Evolutionary conservation across 2,888 invertebrate species (phyloP).

Genomic region (Melanchra persicariae): DNA sequence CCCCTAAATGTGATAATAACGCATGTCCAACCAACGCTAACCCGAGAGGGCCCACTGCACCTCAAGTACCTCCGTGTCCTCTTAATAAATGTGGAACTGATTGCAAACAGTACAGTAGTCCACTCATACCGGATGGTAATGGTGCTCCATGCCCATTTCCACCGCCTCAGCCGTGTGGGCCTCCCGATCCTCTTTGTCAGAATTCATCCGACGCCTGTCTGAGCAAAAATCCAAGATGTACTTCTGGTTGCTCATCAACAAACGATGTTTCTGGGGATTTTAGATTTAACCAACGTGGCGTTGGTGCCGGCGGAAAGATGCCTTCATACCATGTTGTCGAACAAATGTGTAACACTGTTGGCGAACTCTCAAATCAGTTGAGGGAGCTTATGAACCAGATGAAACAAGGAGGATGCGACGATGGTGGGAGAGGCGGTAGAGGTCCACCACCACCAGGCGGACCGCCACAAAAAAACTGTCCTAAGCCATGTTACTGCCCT

Average conservation of each 20-base stretch:
- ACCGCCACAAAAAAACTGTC: conserved; percentile 44
- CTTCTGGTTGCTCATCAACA: conserved; percentile 62
- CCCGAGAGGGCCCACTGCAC: accelerated
- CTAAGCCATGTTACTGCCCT: conserved; percentile 79
- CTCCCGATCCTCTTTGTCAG: not conserved
- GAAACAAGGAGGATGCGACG: conserved; percentile 54
- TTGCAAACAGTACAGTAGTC: conserved; percentile 69
- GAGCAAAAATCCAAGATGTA: conserved; percentile 3
- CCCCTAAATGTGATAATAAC: conserved; percentile 72
- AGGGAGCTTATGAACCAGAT: conserved; percentile 71
- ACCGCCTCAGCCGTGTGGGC: conserved; percentile 21
- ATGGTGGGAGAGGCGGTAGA: not conserved
- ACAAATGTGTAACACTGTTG: conserved; percentile 76
- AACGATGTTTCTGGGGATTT: conserved; percentile 68
- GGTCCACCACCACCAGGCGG: no score
- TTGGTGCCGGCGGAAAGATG: not conserved
- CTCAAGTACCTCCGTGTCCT: conserved; percentile 53
- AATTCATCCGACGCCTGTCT: conserved; percentile 45
- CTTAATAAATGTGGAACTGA: conserved; percentile 69
- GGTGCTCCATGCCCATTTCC: accelerated
- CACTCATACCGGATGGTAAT: conserved; percentile 7
- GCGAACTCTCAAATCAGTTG: conserved; percentile 70
- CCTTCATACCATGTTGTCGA: conserved; percentile 65
- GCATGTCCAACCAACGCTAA: conserved; percentile 68
- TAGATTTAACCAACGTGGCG: conserved; percentile 13